These are phyloP conservation scores for Chaenodraco wilsoni DNA, from an alignment of 2,797 vertebrate genomes.

Conservation along the genomic window DNA sequence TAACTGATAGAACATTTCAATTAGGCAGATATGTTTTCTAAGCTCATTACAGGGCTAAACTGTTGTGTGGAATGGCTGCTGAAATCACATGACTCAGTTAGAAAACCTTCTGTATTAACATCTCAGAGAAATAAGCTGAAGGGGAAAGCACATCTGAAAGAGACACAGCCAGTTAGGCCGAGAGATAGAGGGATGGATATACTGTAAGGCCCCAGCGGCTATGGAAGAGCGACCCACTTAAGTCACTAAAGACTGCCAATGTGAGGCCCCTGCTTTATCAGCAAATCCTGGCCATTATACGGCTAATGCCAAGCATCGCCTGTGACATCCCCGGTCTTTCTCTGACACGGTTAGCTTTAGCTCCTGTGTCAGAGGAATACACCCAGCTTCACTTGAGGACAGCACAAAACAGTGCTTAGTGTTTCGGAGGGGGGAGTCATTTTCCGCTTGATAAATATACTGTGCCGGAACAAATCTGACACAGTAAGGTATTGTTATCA, in stretches of 20 bases:
- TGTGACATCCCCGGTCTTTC: conserved; percentile 79
- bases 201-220: conserved; percentile 67
- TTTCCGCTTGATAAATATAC: not conserved
- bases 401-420: conserved; percentile 25
- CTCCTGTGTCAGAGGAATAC: conserved; percentile 63
- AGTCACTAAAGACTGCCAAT: conserved; percentile 76
- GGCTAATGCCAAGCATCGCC: conserved; percentile 78
- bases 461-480: not conserved
- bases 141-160: conserved; percentile 28
- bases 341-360: conserved; percentile 68
- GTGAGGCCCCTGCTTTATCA: conserved; percentile 80
- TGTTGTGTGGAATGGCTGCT: not conserved
- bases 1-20: no score
- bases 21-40: not conserved
- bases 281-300: conserved; percentile 83
- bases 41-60: not conserved
- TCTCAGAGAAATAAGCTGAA: conserved; percentile 2
- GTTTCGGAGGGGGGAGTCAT: not conserved
- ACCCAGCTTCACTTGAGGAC: conserved; percentile 48
- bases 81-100: conserved; percentile 12
- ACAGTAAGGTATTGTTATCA: conserved; percentile 1
- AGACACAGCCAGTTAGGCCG: conserved; percentile 34
- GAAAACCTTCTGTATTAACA: conserved; percentile 4
- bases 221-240: conserved; percentile 74
- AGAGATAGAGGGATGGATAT: conserved; percentile 64